Conservation (phyloP, 2,888 invertebrate genomes). For the Apodemia zela region DNA sequence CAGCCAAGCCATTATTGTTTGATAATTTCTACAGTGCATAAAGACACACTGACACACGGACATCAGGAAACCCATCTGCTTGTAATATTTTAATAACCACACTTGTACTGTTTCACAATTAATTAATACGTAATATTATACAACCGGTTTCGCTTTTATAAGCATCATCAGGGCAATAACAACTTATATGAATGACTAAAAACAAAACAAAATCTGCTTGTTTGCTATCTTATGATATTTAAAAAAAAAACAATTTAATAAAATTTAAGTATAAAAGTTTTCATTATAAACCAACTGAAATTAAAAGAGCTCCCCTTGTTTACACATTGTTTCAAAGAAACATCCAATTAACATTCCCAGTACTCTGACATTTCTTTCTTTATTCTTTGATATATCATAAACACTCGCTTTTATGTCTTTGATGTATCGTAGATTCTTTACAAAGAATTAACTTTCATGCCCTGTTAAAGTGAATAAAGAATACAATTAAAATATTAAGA, state of each 20-base stretch:
- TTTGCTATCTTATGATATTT: too few relatives aligned
- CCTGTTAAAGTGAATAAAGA: slow-evolving; percentile 19
- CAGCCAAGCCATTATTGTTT: too few relatives aligned
- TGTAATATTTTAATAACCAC: too few relatives aligned
- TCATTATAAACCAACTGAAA: slow-evolving; percentile 45
- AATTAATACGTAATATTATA: too few relatives aligned
- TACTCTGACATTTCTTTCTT: slow-evolving; percentile 47
- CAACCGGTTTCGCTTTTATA: too few relatives aligned
- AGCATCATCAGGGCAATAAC: too few relatives aligned
- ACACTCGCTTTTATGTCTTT: slow-evolving; percentile 37
- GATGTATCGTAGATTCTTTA: slow-evolving; percentile 12
- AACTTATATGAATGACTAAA: too few relatives aligned
- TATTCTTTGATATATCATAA: slow-evolving; percentile 44
- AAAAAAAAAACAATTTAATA: slow-evolving; percentile 10
- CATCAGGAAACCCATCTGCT: too few relatives aligned
- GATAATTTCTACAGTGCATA: too few relatives aligned
- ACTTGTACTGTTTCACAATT: too few relatives aligned
- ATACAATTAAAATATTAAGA: not conserved
- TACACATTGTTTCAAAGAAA: slow-evolving; percentile 56
- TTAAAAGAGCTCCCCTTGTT: slow-evolving; percentile 57
- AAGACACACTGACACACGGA: too few relatives aligned
- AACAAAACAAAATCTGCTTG: too few relatives aligned
- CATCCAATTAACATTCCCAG: slow-evolving; percentile 55
- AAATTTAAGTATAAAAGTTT: slow-evolving; percentile 30
- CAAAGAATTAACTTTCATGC: slow-evolving; percentile 47